phyloP scores from a whole-genome alignment of 1,140 invertebrate species.

The Bombus sylvicola region DNA sequence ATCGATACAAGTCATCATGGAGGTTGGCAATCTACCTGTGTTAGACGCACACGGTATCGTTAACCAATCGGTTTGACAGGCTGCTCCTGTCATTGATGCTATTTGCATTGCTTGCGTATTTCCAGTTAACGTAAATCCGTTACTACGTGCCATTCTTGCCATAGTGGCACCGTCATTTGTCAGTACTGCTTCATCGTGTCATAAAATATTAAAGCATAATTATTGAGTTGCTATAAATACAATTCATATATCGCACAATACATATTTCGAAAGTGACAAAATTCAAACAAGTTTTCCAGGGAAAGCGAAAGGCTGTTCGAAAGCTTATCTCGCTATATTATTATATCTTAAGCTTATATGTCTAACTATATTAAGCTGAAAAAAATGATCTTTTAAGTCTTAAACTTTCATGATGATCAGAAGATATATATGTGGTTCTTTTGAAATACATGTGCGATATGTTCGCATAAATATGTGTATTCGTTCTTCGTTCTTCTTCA shows the following conservation, averaged over 20 bases:
- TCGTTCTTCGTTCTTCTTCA: not conserved
- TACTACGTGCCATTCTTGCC: constrained; percentile 72
- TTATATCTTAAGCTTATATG: too few species aligned
- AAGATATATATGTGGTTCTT: too few species aligned
- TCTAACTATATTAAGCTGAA: too few species aligned
- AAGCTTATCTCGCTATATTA: too few species aligned
- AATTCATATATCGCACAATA: not conserved
- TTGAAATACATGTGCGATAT: too few species aligned
- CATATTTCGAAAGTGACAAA: not conserved
- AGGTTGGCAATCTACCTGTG: constrained; percentile 84
- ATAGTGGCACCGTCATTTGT: not conserved
- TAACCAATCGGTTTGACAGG: constrained; percentile 90
- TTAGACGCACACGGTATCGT: constrained; percentile 89
- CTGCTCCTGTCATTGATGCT: constrained; percentile 85
- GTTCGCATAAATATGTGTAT: not conserved
- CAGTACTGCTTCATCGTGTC: constrained; percentile 20
- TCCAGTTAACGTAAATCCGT: constrained; percentile 89
- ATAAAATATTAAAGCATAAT: not conserved
- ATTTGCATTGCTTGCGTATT: constrained; percentile 87
- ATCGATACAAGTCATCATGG: constrained; percentile 85
- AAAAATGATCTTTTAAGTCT: too few species aligned
- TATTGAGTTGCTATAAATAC: not conserved
- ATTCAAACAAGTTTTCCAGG: too few species aligned
- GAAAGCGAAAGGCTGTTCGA: too few species aligned
- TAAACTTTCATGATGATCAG: too few species aligned